phyloP scores from a whole-genome alignment of 2,888 invertebrate genomes.

The Plagodis dolabraria region DNA sequence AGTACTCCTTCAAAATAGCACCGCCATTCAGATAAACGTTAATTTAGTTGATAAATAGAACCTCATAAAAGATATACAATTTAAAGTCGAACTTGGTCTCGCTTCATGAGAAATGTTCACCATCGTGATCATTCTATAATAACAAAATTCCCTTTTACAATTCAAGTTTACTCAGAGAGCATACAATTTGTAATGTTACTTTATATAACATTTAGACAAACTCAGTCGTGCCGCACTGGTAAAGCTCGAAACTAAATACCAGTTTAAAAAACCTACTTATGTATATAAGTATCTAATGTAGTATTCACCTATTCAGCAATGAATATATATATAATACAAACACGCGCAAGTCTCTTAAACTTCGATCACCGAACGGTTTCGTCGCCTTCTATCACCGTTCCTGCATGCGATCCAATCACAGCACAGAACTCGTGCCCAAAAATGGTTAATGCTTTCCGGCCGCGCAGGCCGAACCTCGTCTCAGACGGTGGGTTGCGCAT shows the following conservation, averaged over 20 bases:
- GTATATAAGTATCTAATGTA: slow-evolving; percentile 11
- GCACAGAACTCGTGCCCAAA: slow-evolving; percentile 33
- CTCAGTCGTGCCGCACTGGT: slow-evolving; percentile 15
- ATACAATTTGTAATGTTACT: slow-evolving; percentile 3
- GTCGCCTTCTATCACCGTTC: slow-evolving; percentile 17
- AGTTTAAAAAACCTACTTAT: slow-evolving; percentile 14
- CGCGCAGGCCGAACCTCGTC: slow-evolving; percentile 33
- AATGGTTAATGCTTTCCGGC: slow-evolving; percentile 22
- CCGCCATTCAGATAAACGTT: slow-evolving; percentile 69
- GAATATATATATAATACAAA: slow-evolving; percentile 9
- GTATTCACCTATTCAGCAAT: slow-evolving; percentile 22
- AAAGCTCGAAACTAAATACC: slow-evolving; percentile 20
- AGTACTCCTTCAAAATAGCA: slow-evolving; percentile 75
- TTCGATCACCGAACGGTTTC: slow-evolving; percentile 25
- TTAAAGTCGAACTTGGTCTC: slow-evolving; percentile 59
- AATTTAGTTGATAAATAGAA: slow-evolving; percentile 48
- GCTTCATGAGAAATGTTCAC: slow-evolving; percentile 21
- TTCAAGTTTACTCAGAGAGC: slow-evolving; percentile 17
- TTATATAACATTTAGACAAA: slow-evolving; percentile 11
- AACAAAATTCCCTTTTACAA: slow-evolving; percentile 8
- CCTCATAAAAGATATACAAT: slow-evolving; percentile 43
- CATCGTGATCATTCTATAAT: slow-evolving; percentile 5
- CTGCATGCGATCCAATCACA: slow-evolving; percentile 33
- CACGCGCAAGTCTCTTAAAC: slow-evolving; percentile 29
- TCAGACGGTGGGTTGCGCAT: slow-evolving; percentile 65